Evolutionary conservation across 2,113 vertebrate species (phyloP).

Genomic region (Calidris pugnax): DNA sequence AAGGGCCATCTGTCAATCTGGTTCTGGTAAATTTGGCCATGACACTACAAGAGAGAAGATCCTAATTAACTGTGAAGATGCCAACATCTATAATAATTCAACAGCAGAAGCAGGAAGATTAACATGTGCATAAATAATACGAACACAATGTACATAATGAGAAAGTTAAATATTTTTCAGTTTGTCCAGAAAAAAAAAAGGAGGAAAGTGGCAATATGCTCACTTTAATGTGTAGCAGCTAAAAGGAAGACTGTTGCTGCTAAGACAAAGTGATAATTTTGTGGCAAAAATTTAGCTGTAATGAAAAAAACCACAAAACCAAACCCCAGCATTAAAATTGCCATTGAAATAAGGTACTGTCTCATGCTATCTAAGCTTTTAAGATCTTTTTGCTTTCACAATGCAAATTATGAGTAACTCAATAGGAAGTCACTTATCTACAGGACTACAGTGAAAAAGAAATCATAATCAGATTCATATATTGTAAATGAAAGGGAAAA

Average conservation of each 20-base stretch:
- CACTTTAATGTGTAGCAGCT: neutral
- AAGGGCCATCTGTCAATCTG: too few species aligned
- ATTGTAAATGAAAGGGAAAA: neutral
- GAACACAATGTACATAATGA: neutral
- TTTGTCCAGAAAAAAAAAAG: neutral
- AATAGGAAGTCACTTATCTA: neutral
- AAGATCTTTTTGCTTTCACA: neutral
- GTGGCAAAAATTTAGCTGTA: neutral
- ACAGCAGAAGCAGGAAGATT: neutral
- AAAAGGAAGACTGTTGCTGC: neutral
- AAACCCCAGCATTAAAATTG: neutral
- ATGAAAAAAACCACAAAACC: rapidly evolving
- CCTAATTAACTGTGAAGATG: neutral
- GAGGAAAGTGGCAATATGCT: rapidly evolving
- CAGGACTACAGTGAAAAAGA: neutral
- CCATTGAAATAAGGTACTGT: neutral
- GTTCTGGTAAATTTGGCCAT: too few species aligned
- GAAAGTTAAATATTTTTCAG: neutral
- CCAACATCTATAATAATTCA: neutral
- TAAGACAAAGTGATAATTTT: neutral
- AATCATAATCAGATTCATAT: neutral
- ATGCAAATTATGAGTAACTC: neutral
- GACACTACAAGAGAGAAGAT: neutral
- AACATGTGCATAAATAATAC: neutral
- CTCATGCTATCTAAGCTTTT: neutral